Evolutionary conservation across 2,888 invertebrate genomes (phyloP).

Genomic region (Ormyrus nitidulus): DNA sequence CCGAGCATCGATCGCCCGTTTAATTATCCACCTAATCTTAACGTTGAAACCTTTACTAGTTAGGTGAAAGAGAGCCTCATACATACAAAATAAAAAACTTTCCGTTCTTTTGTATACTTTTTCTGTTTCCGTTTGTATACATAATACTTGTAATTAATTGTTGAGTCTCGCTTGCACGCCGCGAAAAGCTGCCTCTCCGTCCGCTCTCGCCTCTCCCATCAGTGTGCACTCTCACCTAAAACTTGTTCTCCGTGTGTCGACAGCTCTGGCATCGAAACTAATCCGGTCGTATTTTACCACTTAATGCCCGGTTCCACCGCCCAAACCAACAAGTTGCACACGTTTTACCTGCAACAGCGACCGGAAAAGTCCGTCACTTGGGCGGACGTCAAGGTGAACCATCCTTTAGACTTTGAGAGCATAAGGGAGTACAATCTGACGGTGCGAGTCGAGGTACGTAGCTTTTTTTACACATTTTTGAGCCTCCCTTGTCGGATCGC

Average conservation of each 20-base stretch:
- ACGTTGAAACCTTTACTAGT: not conserved
- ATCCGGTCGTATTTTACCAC: conserved; percentile 96
- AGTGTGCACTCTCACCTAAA: conserved; percentile 54
- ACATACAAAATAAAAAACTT: conserved; percentile 58
- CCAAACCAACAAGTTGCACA: conserved; percentile 96
- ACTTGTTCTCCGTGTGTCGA: conserved; percentile 65
- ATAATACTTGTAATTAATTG: conserved; percentile 60
- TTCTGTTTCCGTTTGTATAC: conserved; percentile 68
- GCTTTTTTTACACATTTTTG: not conserved
- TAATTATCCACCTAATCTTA: no score
- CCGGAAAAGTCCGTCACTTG: conserved; percentile 94
- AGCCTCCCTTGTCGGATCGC: not conserved
- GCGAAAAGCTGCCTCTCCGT: conserved; percentile 3
- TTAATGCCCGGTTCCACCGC: conserved; percentile 97
- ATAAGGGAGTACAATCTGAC: conserved; percentile 97
- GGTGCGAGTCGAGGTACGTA: conserved; percentile 93
- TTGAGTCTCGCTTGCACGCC: conserved; percentile 59
- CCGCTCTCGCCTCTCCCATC: not conserved
- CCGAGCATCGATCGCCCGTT: not conserved
- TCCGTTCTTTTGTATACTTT: conserved; percentile 67
- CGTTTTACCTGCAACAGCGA: conserved; percentile 96
- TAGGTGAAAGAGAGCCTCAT: conserved; percentile 12
- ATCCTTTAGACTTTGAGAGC: conserved; percentile 95
- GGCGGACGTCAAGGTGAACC: conserved; percentile 97
- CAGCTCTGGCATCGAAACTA: conserved; percentile 97